Evolutionary conservation across 2,888 invertebrate species (phyloP).

Genomic region (Plagodis pulveraria): DNA sequence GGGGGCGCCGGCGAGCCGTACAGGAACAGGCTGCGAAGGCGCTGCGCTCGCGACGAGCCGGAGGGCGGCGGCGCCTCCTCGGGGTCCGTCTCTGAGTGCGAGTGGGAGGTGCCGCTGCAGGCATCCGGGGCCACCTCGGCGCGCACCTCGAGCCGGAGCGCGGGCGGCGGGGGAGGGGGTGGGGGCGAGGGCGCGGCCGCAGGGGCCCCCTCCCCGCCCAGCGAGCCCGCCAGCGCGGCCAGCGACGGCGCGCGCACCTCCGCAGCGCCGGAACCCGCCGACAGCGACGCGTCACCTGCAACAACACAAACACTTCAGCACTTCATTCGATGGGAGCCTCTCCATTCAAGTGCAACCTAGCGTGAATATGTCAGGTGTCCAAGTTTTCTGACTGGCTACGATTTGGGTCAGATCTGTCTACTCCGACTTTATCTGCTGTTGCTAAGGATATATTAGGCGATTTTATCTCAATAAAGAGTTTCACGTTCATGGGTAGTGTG

Average conservation of each 20-base stretch:
- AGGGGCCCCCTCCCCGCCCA: slow-evolving; percentile 62
- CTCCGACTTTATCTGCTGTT: too few species aligned
- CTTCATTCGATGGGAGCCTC: not conserved
- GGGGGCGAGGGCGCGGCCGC: slow-evolving; percentile 61
- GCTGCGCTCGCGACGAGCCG: slow-evolving; percentile 64
- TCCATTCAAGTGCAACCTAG: too few species aligned
- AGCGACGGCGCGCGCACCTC: slow-evolving; percentile 72
- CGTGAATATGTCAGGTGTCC: too few species aligned
- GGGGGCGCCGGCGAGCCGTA: slow-evolving; percentile 66
- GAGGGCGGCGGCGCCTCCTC: slow-evolving; percentile 67
- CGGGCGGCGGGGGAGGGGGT: slow-evolving; percentile 53
- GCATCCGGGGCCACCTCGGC: slow-evolving; percentile 62
- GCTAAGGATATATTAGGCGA: too few species aligned
- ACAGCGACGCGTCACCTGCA: slow-evolving; percentile 76
- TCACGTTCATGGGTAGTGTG: too few species aligned
- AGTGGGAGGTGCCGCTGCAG: slow-evolving; percentile 61
- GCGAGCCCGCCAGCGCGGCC: slow-evolving; percentile 76
- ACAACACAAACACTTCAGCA: not conserved
- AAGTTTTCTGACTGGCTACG: too few species aligned
- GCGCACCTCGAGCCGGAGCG: slow-evolving; percentile 64
- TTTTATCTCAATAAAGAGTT: too few species aligned
- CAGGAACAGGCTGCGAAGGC: slow-evolving; percentile 70
- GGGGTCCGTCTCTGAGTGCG: slow-evolving; percentile 48
- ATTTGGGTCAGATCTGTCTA: too few species aligned
- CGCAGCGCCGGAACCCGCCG: slow-evolving; percentile 68